Base-by-base conservation (phyloP, 2,797 vertebrate genomes). In the Mallotus villosus region DNA sequence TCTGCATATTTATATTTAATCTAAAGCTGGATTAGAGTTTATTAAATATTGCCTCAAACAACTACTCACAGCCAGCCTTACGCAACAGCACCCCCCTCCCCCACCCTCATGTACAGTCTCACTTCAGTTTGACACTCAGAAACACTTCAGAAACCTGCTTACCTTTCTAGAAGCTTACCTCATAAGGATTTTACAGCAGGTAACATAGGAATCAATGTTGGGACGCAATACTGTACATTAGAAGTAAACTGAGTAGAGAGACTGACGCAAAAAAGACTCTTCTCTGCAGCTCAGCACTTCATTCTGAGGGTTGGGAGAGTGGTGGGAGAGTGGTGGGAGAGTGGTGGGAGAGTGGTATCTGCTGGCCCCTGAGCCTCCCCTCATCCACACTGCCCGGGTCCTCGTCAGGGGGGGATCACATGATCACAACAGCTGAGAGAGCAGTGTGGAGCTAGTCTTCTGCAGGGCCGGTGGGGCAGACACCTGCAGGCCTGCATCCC, bases 11-110 rank as follows among this genome's bases (percentile, higher is more conserved):
- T 74, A 70, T 77, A 61, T 79, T 79, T 84, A 87, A 81, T 84
- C 86, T 84, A 88, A 88, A 88, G 71, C 78, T 84, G 82, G 79
- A 84, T 88, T 85, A 86, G 80, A 82, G 77, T 72, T 83, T 78
- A 82, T 84, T 82, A 81, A 81, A 84, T 80, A 78, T 72, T 65
- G 76, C 79, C 75, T 73, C 73, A 85, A 83, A 84, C 79, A 73
- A 75, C 57, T 59, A 70, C 78, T 74, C 75, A 41, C 66, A 58
- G 64, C 73, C 68, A 73, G 78, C 74, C 37, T 82, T 75, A 77
- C 41, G 64, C 68, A 82, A 79, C 63, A 61, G 8, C 64, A 70
- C 61, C 62, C 49, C 53, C 67, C 61, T 62, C 46, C 53, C 67
- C 57, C 64, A 16, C 16, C 19, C 51, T 17, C 3, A 1, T 55